These are phyloP conservation scores for Micrastur ruficollis DNA, from an alignment of 2,797 vertebrate species.

Conservation along the genomic window DNA sequence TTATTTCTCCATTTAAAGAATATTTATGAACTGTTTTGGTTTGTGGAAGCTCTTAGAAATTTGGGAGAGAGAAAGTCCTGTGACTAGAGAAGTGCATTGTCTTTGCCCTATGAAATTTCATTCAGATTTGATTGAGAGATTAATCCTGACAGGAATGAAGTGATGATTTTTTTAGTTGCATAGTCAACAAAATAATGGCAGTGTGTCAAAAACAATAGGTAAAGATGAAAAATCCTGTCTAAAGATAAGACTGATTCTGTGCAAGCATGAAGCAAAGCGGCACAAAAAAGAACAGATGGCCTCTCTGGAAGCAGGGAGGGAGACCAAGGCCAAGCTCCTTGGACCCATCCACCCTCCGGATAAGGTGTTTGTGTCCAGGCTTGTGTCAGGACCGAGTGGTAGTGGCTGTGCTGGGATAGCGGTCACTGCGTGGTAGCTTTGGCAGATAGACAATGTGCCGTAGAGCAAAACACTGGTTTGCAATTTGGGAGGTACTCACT, in stretches of 20 bases:
- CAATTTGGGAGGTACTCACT: not conserved
- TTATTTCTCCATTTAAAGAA: not conserved
- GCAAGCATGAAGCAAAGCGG: not conserved
- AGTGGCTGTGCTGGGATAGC: not conserved
- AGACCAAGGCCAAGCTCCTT: not conserved
- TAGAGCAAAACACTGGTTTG: not conserved
- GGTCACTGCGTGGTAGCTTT: accelerated
- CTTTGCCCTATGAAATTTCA: not conserved
- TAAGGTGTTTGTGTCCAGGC: not conserved
- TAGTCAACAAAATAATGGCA: not conserved
- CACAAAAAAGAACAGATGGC: not conserved
- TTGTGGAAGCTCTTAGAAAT: not conserved
- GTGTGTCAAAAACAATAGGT: not conserved
- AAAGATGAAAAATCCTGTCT: not conserved
- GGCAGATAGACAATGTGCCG: not conserved
- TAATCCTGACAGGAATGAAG: not conserved
- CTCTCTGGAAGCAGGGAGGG: not conserved
- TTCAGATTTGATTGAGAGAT: not conserved
- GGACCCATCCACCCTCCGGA: not conserved
- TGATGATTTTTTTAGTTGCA: not conserved
- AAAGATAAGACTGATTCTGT: not conserved
- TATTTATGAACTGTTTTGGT: not conserved
- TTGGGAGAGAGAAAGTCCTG: not conserved
- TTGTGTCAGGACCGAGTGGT: not conserved
- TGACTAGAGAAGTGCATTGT: not conserved